Conservation (phyloP, 2,888 invertebrate species). For the Hymenopus coronatus region DNA sequence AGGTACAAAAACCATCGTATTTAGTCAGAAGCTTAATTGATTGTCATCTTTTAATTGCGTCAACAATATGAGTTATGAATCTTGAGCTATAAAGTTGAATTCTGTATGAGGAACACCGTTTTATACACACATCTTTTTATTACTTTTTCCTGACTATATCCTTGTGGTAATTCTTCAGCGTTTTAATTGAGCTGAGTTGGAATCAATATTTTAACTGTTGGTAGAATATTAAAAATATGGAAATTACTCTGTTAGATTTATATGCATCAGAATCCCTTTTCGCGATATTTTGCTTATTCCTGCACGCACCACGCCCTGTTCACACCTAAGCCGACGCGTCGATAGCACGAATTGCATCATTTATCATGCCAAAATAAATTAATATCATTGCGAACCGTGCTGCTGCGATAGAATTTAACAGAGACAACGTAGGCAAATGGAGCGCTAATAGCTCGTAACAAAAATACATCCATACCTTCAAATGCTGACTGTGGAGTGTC, state of each 20-base stretch:
- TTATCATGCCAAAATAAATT: background rate
- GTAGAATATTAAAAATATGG: background rate
- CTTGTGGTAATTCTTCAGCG: background rate
- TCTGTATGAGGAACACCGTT: background rate
- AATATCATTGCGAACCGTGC: background rate
- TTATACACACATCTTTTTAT: background rate
- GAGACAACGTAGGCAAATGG: background rate
- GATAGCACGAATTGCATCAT: background rate
- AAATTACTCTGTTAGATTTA: background rate
- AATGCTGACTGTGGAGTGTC: background rate
- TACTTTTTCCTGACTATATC: background rate
- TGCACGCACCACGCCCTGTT: background rate
- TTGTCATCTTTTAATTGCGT: background rate
- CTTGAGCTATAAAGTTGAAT: background rate
- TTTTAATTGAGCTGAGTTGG: background rate
- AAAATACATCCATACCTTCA: background rate
- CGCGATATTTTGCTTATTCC: background rate
- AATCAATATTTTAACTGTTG: background rate
- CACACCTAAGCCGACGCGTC: background rate
- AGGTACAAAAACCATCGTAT: too few relatives aligned
- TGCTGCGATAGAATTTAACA: background rate
- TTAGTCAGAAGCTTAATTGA: background rate
- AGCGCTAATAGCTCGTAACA: background rate
- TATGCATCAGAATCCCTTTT: background rate
- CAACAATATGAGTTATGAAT: background rate